Conservation (phyloP, 2,888 invertebrate genomes). For the Pogonocherus hispidulus region DNA sequence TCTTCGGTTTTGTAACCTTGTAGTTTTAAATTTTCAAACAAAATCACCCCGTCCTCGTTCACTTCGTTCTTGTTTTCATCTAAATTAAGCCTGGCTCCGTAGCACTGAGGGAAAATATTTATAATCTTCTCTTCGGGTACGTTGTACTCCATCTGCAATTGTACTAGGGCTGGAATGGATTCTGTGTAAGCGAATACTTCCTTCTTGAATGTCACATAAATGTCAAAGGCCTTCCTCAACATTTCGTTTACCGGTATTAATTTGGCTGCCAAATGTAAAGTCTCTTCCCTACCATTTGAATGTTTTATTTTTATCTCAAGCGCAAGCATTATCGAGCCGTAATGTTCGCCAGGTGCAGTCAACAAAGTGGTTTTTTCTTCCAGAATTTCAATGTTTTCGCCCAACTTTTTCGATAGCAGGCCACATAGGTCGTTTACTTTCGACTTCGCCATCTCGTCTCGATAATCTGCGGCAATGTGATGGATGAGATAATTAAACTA, state of each 20-base stretch:
- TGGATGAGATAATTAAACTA: slow-evolving; percentile 8
- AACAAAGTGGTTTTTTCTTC: slow-evolving; percentile 65
- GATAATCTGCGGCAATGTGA: neutral
- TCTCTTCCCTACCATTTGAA: slow-evolving; percentile 57
- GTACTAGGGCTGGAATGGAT: slow-evolving; percentile 69
- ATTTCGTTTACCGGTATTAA: slow-evolving; percentile 72
- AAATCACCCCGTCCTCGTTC: slow-evolving; percentile 72
- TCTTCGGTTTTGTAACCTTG: slow-evolving; percentile 71
- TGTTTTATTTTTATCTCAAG: slow-evolving; percentile 63
- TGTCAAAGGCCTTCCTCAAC: slow-evolving; percentile 71
- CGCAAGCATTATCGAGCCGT: slow-evolving; percentile 74
- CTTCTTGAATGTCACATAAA: slow-evolving; percentile 72
- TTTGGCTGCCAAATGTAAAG: slow-evolving; percentile 72
- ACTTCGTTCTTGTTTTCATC: slow-evolving; percentile 65
- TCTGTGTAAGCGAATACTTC: slow-evolving; percentile 72
- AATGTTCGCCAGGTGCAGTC: slow-evolving; percentile 75
- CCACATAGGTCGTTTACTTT: slow-evolving; percentile 61
- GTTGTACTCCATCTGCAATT: slow-evolving; percentile 69
- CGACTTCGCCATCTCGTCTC: slow-evolving; percentile 55
- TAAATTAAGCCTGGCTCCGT: slow-evolving; percentile 71
- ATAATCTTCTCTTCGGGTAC: slow-evolving; percentile 65
- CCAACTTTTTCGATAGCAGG: slow-evolving; percentile 56
- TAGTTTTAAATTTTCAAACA: slow-evolving; percentile 73
- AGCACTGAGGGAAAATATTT: slow-evolving; percentile 71
- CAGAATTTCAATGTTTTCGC: slow-evolving; percentile 61